Conservation (phyloP, 2,888 invertebrate species). For the Zhuqinia jingwanae region DNA sequence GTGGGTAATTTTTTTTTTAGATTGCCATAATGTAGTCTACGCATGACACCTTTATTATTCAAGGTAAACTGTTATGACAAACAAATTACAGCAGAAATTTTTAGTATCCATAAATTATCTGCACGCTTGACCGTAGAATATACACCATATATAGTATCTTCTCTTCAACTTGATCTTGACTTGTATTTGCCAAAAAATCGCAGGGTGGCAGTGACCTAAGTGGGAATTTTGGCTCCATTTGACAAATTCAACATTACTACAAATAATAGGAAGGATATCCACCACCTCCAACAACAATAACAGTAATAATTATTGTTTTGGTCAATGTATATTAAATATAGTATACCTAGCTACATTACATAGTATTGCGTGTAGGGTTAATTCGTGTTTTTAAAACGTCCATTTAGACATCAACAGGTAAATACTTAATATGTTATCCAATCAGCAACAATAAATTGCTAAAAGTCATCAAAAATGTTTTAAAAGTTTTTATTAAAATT, state of each 20-base stretch:
- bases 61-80: background rate
- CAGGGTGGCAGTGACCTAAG: constrained; percentile 35
- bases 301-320: constrained; percentile 2
- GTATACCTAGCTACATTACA: too few species aligned
- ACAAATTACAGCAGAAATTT: constrained; percentile 18
- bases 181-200: background rate
- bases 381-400: too few species aligned
- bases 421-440: too few species aligned
- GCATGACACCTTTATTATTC: constrained; percentile 13
- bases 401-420: too few species aligned
- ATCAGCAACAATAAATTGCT: too few species aligned
- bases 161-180: background rate
- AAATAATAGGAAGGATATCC: too few species aligned
- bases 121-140: constrained; percentile 23
- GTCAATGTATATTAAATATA: too few species aligned
- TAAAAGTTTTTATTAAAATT: background rate
- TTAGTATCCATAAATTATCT: constrained; percentile 28
- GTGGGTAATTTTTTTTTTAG: too few species aligned
- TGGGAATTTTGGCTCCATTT: background rate
- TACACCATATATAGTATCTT: background rate
- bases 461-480: too few species aligned
- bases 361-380: too few species aligned
- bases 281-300: too few species aligned
- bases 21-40: constrained; percentile 10
- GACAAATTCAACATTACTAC: background rate